Evolutionary conservation across 2,113 vertebrate species (phyloP).

Genomic region (Melierax canorus): DNA sequence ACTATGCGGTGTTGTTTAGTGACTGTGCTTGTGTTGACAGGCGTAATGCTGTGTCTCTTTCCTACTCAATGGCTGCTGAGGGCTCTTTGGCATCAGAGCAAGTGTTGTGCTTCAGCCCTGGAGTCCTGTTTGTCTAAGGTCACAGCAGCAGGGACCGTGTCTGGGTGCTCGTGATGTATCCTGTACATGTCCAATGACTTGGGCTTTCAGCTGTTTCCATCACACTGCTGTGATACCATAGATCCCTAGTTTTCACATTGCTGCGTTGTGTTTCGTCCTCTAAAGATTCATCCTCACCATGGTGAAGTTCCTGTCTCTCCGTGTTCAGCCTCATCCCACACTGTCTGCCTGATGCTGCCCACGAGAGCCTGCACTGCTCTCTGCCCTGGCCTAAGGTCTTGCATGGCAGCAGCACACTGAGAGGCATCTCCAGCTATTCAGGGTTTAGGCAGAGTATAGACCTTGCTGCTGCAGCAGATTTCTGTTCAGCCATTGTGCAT

Average conservation of each 20-base stretch:
- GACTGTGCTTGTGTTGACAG: background rate
- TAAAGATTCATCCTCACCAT: too few species aligned
- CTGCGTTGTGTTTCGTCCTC: background rate
- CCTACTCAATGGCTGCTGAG: background rate
- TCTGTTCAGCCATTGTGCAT: rapidly evolving
- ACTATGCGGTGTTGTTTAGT: background rate
- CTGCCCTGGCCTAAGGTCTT: background rate
- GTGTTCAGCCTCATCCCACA: background rate
- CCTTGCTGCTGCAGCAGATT: background rate
- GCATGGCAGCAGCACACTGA: rapidly evolving
- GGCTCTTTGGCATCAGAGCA: background rate
- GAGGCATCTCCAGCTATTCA: background rate
- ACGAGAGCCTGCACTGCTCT: background rate
- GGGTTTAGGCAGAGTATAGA: background rate
- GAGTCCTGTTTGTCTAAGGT: background rate
- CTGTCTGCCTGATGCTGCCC: background rate
- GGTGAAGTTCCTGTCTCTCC: rapidly evolving
- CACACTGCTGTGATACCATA: rapidly evolving
- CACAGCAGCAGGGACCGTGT: background rate
- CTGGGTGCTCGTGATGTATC: background rate
- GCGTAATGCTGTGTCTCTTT: rapidly evolving
- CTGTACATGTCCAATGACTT: too few species aligned
- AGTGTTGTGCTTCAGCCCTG: background rate
- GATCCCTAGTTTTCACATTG: background rate
- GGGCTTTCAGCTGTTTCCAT: background rate